Evolutionary conservation across 2,797 vertebrate genomes (phyloP).

Genomic region (Gymnocypris eckloni): DNA sequence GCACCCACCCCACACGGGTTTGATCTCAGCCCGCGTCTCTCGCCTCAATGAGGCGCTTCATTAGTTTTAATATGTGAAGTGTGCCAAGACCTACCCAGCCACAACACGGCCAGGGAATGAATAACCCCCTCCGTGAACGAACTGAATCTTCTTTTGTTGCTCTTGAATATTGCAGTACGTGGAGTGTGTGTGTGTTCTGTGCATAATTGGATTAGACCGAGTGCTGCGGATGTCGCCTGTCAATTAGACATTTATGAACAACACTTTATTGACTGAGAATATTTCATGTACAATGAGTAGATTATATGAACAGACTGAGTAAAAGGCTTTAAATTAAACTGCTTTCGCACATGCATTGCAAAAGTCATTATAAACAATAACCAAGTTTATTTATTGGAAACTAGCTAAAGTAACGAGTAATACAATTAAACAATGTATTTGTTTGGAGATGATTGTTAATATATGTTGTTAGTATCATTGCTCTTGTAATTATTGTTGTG

Average conservation of each 20-base stretch:
- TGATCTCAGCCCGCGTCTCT: slow-evolving; percentile 66
- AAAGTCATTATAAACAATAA: slow-evolving; percentile 7
- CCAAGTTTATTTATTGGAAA: neutral
- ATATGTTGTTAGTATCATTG: neutral
- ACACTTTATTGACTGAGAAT: slow-evolving; percentile 29
- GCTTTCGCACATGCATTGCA: neutral
- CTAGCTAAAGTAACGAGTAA: neutral
- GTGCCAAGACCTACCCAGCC: slow-evolving; percentile 71
- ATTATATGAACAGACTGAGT: slow-evolving; percentile 27
- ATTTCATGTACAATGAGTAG: slow-evolving; percentile 29
- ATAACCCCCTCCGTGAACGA: slow-evolving; percentile 29
- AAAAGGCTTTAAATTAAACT: slow-evolving; percentile 20
- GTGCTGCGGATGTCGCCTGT: slow-evolving; percentile 64
- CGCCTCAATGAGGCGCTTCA: slow-evolving; percentile 72
- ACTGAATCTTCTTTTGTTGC: slow-evolving; percentile 59
- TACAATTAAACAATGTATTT: neutral
- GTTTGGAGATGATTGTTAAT: neutral
- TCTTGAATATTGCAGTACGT: slow-evolving; percentile 46
- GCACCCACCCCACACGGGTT: slow-evolving; percentile 62
- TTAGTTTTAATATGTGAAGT: slow-evolving; percentile 76
- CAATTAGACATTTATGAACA: slow-evolving; percentile 70
- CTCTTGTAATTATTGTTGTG: neutral
- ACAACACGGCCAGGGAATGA: slow-evolving; percentile 47
- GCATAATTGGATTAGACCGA: slow-evolving; percentile 75
- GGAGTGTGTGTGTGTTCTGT: slow-evolving; percentile 50